A percentile compares a stretch with the other conserved stretches of the same genome.
These are phyloP conservation scores for Hoplostethus mediterraneus DNA, from an alignment of 2,797 vertebrate genomes.

Conservation along the genomic window DNA sequence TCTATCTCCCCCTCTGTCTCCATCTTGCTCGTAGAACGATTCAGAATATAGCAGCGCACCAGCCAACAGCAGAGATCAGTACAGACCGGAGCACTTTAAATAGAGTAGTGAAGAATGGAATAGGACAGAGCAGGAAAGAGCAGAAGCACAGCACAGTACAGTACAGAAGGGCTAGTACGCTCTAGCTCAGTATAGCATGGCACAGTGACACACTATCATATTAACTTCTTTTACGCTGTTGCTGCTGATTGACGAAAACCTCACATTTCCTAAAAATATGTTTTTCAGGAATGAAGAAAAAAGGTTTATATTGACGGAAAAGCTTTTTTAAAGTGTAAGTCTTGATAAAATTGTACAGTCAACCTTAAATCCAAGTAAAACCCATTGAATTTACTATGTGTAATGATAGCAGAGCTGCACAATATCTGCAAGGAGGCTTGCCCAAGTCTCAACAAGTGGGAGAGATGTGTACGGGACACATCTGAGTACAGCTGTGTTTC, in stretches of 20 bases:
- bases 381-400: no score
- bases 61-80: conserved; percentile 47
- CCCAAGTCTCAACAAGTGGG: no score
- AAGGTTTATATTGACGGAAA: no score
- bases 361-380: no score
- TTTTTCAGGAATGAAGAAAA: background rate
- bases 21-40: conserved; percentile 43
- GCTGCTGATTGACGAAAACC: conserved; percentile 31
- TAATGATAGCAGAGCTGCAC: no score
- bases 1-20: conserved; percentile 58
- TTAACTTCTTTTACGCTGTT: conserved; percentile 28
- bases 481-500: no score
- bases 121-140: conserved; percentile 20
- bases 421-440: no score
- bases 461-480: no score
- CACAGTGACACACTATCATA: conserved; percentile 28
- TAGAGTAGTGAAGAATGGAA: conserved; percentile 43
- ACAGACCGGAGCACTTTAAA: conserved; percentile 53
- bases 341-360: background rate
- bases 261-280: background rate
- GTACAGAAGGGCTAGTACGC: conserved; percentile 27
- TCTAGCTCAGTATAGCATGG: no score
- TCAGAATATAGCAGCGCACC: conserved; percentile 54
- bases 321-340: no score
- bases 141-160: conserved; percentile 21